phyloP scores from a whole-genome alignment of 2,797 vertebrate species.

The Darevskia nairensis region DNA sequence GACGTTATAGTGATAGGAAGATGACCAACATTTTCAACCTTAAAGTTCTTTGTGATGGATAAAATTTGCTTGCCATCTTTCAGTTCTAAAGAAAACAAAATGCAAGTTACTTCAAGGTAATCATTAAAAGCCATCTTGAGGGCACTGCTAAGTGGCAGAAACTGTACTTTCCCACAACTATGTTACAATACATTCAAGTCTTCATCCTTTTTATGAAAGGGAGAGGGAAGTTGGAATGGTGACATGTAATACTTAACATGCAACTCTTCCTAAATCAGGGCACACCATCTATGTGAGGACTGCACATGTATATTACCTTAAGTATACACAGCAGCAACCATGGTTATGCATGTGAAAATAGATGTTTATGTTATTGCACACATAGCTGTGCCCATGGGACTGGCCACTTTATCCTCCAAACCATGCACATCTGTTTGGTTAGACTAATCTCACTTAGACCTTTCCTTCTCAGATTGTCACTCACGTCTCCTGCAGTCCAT shows the following conservation, averaged over 20 bases:
- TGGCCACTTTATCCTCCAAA: background rate
- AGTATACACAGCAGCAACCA: background rate
- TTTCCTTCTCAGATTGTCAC: slow-evolving; percentile 53
- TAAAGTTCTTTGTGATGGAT: slow-evolving; percentile 95
- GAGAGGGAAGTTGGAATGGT: background rate
- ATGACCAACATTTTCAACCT: slow-evolving; percentile 96
- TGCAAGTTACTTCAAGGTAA: slow-evolving; percentile 2
- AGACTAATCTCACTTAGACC: background rate
- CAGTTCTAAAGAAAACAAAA: slow-evolving; percentile 79
- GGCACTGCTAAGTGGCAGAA: background rate
- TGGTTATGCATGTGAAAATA: background rate
- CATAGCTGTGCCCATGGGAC: background rate
- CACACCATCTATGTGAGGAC: background rate
- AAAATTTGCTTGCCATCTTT: slow-evolving; percentile 93
- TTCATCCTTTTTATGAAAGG: background rate
- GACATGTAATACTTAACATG: background rate
- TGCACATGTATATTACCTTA: background rate
- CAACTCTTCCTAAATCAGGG: background rate
- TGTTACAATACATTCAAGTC: background rate
- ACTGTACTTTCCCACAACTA: background rate
- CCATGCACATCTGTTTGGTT: background rate
- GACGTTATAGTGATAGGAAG: slow-evolving; percentile 92
- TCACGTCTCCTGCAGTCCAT: slow-evolving; percentile 97
- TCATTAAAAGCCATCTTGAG: background rate
- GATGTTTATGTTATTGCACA: background rate